Percentiles rank a stretch among this genome's conserved stretches.
These are phyloP conservation scores for Drosophila kohkoa DNA, from an alignment of 1,140 invertebrate genomes.

Conservation along the genomic window DNA sequence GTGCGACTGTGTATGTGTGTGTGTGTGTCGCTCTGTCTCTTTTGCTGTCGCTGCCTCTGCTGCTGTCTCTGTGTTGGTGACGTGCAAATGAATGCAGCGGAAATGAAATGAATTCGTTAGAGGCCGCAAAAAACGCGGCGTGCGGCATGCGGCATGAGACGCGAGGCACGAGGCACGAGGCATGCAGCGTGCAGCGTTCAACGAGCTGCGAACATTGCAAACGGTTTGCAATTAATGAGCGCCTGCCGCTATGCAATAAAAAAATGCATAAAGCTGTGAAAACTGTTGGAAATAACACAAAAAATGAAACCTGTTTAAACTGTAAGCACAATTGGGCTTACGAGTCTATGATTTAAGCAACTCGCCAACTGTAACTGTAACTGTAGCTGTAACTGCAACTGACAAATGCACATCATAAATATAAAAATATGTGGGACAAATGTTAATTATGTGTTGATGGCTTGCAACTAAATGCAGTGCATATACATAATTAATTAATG, in stretches of 20 bases:
- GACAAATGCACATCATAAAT: conserved; percentile 25
- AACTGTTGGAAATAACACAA: conserved; percentile 35
- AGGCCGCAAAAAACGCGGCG: conserved; percentile 70
- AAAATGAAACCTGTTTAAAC: conserved; percentile 25
- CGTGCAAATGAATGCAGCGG: conserved; percentile 80
- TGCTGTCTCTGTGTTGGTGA: conserved; percentile 41
- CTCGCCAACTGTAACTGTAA: conserved; percentile 3
- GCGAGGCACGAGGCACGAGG: conserved; percentile 54
- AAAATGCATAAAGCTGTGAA: conserved; percentile 57
- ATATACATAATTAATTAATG: conserved; percentile 2
- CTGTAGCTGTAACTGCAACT: conserved; percentile 7
- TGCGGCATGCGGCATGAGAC: conserved; percentile 45
- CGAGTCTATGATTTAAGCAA: conserved; percentile 31
- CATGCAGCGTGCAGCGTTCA: conserved; percentile 60
- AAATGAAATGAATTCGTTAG: conserved; percentile 81
- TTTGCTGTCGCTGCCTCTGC: conserved; percentile 17
- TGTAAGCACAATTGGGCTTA: conserved; percentile 31
- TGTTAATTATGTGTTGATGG: neutral
- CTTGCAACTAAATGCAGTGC: neutral
- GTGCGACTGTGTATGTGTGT: conserved; percentile 3
- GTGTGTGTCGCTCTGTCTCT: conserved; percentile 1
- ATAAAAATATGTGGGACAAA: neutral
- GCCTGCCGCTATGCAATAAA: conserved; percentile 52
- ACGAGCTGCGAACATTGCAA: conserved; percentile 78
- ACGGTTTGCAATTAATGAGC: conserved; percentile 78